A percentile compares a stretch with the other conserved stretches of the same genome.
Evolutionary conservation across 92 coral and sea anemone species (phyloP).

Genomic region (Phenganax stokvisi): DNA sequence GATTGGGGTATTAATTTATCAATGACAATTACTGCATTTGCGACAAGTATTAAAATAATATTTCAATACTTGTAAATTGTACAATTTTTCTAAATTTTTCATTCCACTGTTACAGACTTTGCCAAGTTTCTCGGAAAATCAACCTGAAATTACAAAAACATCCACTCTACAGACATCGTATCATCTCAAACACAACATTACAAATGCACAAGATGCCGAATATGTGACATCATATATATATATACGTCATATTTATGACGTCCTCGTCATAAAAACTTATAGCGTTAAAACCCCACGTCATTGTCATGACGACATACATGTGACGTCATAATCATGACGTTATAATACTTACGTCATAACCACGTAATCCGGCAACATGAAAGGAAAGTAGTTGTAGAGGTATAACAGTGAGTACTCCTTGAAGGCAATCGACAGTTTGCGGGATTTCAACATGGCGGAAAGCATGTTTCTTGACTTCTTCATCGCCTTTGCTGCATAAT

Average conservation of each 20-base stretch:
- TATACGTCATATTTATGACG: no score
- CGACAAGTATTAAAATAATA: no score
- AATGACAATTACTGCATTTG: no score
- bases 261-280: no score
- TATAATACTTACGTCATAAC: constrained; percentile 78
- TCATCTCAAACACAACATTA: no score
- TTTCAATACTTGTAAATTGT: no score
- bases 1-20: no score
- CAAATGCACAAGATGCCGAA: no score
- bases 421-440: constrained; percentile 79
- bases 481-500: constrained; percentile 75
- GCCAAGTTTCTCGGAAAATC: constrained; percentile 95
- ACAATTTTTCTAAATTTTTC: background rate
- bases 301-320: background rate
- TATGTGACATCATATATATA: no score
- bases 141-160: constrained; percentile 51
- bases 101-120: constrained; percentile 96
- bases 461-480: constrained; percentile 73
- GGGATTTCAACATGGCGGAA: constrained; percentile 87
- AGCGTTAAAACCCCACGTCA: no score
- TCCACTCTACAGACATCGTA: background rate
- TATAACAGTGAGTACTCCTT: constrained; percentile 84
- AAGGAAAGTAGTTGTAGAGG: constrained; percentile 87
- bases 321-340: background rate
- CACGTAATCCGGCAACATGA: constrained; percentile 86